These are phyloP conservation scores for Channa striata DNA, from an alignment of 2,797 vertebrate genomes.

Conservation along the genomic window DNA sequence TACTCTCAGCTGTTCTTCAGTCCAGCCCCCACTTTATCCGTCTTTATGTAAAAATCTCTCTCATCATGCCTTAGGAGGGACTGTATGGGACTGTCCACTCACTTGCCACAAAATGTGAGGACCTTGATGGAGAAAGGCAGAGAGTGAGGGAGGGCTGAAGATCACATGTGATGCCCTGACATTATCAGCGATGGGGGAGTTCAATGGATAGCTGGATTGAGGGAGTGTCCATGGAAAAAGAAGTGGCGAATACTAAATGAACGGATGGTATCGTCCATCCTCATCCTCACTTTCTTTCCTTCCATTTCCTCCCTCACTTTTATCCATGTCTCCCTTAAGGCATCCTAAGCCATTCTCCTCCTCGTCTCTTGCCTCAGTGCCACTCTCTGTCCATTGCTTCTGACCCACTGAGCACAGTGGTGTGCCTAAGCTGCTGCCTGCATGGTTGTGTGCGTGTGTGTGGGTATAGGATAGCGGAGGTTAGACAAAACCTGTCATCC, in stretches of 20 bases:
- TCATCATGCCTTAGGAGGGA: conserved; percentile 72
- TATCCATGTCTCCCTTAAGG: conserved; percentile 48
- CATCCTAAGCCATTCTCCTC: conserved; percentile 46
- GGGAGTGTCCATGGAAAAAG: background rate
- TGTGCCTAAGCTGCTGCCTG: conserved; percentile 34
- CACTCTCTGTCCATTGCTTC: conserved; percentile 77
- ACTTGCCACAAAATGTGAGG: conserved; percentile 69
- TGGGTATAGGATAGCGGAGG: conserved; percentile 5
- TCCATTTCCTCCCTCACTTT: conserved; percentile 28
- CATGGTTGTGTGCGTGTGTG: conserved; percentile 11
- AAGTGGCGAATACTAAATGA: conserved; percentile 46
- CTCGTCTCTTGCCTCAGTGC: conserved; percentile 57
- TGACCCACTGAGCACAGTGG: conserved; percentile 72
- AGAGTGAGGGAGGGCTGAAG: conserved; percentile 26
- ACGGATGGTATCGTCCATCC: conserved; percentile 38
- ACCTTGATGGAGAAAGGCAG: conserved; percentile 60
- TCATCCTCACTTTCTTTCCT: conserved; percentile 12
- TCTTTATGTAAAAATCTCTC: conserved; percentile 75
- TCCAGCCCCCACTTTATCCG: conserved; percentile 51
- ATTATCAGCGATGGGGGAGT: conserved; percentile 18
- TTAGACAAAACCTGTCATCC: conserved; percentile 24
- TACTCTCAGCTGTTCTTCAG: conserved; percentile 45
- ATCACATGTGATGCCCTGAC: conserved; percentile 64
- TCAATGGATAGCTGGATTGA: conserved; percentile 29
- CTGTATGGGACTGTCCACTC: conserved; percentile 62